These are phyloP conservation scores for Malacosoma neustria DNA, from an alignment of 2,888 invertebrate genomes.

Conservation along the genomic window DNA sequence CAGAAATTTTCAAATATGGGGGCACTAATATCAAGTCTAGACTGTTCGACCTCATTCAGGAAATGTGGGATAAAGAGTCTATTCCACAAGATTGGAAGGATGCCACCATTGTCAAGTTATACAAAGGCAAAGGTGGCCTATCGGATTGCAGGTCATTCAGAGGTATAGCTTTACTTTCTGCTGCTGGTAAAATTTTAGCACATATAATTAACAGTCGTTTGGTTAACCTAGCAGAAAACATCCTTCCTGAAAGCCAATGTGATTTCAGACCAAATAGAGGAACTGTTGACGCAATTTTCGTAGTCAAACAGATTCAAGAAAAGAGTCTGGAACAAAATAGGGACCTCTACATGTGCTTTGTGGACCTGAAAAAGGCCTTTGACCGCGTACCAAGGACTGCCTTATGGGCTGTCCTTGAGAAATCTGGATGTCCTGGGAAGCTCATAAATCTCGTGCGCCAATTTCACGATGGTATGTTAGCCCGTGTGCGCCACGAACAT, in stretches of 20 bases:
- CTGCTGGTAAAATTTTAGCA: constrained; percentile 7
- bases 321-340: constrained; percentile 1
- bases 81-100: too few species aligned
- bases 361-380: neutral
- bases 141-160: constrained; percentile 13
- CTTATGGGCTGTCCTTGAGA: neutral
- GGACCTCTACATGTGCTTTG: neutral
- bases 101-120: neutral
- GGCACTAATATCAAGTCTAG: too few species aligned
- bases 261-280: constrained; percentile 12
- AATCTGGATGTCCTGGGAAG: neutral
- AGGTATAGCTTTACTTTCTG: constrained; percentile 8
- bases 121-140: constrained; percentile 9
- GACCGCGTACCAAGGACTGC: neutral
- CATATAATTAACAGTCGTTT: constrained; percentile 1
- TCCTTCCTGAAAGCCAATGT: constrained; percentile 14
- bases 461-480: neutral
- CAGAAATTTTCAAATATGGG: too few species aligned
- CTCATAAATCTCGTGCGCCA: neutral
- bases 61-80: too few species aligned
- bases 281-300: constrained; percentile 8
- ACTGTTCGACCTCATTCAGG: too few species aligned
- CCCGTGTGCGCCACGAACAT: neutral
- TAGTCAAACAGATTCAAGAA: neutral
- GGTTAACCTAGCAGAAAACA: constrained; percentile 5